Conservation (phyloP, 2,888 invertebrate species). For the Eilema caniola region DNA sequence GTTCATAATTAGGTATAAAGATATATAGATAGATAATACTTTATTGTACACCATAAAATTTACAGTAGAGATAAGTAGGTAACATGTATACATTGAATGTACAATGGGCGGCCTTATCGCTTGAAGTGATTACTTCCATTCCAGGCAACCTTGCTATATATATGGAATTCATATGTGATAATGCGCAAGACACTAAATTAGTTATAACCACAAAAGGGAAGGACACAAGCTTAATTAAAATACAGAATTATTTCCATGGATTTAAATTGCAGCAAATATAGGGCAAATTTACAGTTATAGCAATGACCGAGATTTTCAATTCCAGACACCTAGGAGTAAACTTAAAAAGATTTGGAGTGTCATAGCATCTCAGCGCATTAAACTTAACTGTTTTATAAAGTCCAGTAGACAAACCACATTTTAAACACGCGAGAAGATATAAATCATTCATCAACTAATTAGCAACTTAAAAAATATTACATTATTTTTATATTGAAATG, state of each 20-base stretch:
- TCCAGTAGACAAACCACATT: neutral
- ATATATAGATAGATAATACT: too few species aligned
- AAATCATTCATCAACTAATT: neutral
- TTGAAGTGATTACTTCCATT: too few species aligned
- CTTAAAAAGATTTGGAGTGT: neutral
- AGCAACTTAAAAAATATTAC: neutral
- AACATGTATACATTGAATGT: too few species aligned
- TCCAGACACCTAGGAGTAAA: neutral
- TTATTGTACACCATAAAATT: too few species aligned
- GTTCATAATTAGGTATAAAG: neutral
- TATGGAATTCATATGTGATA: neutral
- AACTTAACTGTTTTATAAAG: neutral
- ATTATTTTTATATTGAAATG: neutral
- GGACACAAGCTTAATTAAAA: neutral
- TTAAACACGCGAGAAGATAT: neutral
- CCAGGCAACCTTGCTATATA: too few species aligned
- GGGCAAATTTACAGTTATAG: neutral
- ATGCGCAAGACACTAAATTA: neutral
- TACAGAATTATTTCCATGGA: neutral
- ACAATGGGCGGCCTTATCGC: too few species aligned
- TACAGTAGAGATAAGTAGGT: too few species aligned
- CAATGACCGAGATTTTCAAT: neutral
- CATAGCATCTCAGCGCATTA: neutral
- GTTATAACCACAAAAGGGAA: too few species aligned
- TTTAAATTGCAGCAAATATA: neutral